phyloP scores from a whole-genome alignment of 2,888 invertebrate species.

The Catonia carolina region DNA sequence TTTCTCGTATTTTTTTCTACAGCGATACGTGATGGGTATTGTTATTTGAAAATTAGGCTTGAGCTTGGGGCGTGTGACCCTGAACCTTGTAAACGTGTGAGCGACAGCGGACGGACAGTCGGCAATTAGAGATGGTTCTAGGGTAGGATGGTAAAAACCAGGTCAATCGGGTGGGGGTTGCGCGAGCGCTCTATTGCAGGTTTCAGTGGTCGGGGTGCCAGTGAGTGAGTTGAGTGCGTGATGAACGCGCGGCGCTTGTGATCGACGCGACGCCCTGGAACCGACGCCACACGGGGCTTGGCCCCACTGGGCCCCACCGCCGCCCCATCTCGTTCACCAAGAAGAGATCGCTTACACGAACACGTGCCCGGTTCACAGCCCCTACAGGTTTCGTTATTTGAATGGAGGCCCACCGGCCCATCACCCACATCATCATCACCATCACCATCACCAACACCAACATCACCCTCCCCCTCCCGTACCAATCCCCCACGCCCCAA shows the following conservation, averaged over 20 bases:
- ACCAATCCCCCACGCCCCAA: slow-evolving; percentile 28
- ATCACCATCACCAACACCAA: slow-evolving; percentile 24
- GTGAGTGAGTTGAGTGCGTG: slow-evolving; percentile 27
- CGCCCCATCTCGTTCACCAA: slow-evolving; percentile 40
- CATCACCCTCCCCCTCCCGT: slow-evolving; percentile 36
- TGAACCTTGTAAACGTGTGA: too few species aligned
- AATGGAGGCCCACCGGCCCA: slow-evolving; percentile 44
- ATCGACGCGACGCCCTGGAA: slow-evolving; percentile 30
- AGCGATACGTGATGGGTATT: too few species aligned
- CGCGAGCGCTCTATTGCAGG: slow-evolving; percentile 5
- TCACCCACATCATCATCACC: slow-evolving; percentile 22
- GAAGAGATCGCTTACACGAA: slow-evolving; percentile 36
- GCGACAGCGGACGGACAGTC: too few species aligned
- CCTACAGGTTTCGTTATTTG: slow-evolving; percentile 57
- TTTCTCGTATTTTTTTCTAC: too few species aligned
- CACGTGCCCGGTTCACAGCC: slow-evolving; percentile 69
- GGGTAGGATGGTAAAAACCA: background rate
- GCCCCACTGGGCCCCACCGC: slow-evolving; percentile 25
- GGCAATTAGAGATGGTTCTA: background rate
- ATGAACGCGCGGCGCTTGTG: slow-evolving; percentile 33
- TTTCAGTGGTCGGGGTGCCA: background rate
- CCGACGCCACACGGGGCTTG: slow-evolving; percentile 30
- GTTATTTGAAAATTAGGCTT: too few species aligned
- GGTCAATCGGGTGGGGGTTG: slow-evolving; percentile 12
- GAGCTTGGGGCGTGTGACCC: too few species aligned